Evolutionary conservation across 2,113 vertebrate genomes (phyloP).

Genomic region (Carlito syrichta): DNA sequence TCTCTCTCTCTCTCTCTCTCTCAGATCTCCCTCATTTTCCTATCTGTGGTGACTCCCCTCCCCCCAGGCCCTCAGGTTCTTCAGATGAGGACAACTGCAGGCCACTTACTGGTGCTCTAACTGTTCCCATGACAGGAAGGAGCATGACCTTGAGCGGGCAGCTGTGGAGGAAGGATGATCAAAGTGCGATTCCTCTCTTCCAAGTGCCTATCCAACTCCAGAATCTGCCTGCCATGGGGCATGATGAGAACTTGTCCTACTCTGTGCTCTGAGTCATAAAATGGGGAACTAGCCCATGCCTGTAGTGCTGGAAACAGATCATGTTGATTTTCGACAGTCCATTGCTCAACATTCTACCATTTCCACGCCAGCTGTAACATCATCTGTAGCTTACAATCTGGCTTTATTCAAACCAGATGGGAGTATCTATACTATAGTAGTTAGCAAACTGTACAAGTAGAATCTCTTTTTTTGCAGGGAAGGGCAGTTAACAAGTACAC

Average conservation of each 20-base stretch:
- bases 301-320: not conserved
- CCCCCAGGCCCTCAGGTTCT: too few relatives aligned
- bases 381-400: not conserved
- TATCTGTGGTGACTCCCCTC: not conserved
- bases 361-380: not conserved
- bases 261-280: fast-evolving
- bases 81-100: not conserved
- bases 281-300: not conserved
- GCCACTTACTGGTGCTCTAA: too few relatives aligned
- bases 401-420: fast-evolving
- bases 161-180: not conserved
- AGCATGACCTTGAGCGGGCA: not conserved
- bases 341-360: not conserved
- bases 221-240: not conserved
- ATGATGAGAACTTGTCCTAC: too few relatives aligned
- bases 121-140: fast-evolving
- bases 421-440: fast-evolving
- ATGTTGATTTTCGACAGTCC: not conserved
- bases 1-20: not conserved
- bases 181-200: too few relatives aligned
- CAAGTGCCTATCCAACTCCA: too few relatives aligned
- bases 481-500: too few relatives aligned
- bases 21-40: not conserved
- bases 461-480: too few relatives aligned
- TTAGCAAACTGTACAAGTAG: not conserved